Evolutionary conservation across 2,113 vertebrate species (phyloP).

Genomic region (Syngnathoides biaculeatus): DNA sequence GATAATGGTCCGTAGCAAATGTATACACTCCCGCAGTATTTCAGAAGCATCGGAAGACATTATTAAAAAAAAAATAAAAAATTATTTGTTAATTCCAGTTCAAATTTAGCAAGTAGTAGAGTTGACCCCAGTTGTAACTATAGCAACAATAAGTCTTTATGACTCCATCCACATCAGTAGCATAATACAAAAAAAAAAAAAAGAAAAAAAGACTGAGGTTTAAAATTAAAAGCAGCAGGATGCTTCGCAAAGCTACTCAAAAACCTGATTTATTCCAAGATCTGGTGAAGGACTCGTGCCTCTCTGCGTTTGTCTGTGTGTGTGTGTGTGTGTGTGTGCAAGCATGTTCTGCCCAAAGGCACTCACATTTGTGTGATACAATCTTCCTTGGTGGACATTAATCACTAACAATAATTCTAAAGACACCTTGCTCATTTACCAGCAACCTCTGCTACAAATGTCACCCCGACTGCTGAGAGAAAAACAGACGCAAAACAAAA

Average conservation of each 20-base stretch:
- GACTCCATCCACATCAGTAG: neutral
- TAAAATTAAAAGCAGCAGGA: conserved; percentile 2
- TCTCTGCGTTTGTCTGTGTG: conserved; percentile 13
- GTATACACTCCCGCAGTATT: neutral
- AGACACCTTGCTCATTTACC: neutral
- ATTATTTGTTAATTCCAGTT: conserved; percentile 35
- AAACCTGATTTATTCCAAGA: conserved; percentile 14
- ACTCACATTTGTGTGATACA: conserved; percentile 27
- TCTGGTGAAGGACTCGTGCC: conserved; percentile 19
- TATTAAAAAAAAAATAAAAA: neutral
- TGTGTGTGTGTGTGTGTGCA: conserved; percentile 20
- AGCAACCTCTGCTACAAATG: neutral
- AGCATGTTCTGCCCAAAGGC: conserved; percentile 36
- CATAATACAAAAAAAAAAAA: conserved; percentile 13
- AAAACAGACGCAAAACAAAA: neutral
- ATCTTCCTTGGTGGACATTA: conserved; percentile 31
- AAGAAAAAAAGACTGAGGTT: neutral
- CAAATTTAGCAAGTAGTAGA: conserved; percentile 11
- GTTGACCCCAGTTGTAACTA: conserved; percentile 36
- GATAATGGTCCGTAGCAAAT: conserved; percentile 40
- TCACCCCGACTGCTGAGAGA: neutral
- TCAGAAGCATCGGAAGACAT: neutral
- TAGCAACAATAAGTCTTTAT: conserved; percentile 27
- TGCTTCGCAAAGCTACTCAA: neutral
- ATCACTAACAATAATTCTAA: neutral